These are phyloP conservation scores for Masnerella sp. DNA, from an alignment of 2,888 invertebrate species.

Conservation along the genomic window DNA sequence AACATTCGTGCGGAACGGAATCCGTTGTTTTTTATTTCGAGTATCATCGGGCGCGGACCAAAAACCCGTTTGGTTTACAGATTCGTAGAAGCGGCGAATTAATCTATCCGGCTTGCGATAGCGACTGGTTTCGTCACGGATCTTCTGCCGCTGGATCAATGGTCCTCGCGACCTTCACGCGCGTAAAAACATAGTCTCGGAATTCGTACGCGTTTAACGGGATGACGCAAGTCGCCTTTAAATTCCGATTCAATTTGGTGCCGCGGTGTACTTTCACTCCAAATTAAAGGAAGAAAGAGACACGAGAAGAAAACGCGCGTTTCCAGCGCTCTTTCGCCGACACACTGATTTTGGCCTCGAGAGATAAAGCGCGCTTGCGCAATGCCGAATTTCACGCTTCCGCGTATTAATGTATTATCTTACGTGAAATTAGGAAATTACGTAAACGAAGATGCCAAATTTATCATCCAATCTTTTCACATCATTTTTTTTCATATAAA, in stretches of 20 bases:
- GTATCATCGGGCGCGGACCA: too few relatives aligned
- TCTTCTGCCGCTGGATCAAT: constrained; percentile 53
- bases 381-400: constrained; percentile 43
- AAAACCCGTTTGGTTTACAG: constrained; percentile 24
- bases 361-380: constrained; percentile 43
- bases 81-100: constrained; percentile 32
- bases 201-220: constrained; percentile 55
- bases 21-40: too few relatives aligned
- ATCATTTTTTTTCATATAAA: not conserved
- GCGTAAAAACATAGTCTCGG: constrained; percentile 52
- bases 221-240: constrained; percentile 58
- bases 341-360: constrained; percentile 49
- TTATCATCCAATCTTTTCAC: too few relatives aligned
- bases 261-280: constrained; percentile 61
- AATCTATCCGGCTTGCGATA: constrained; percentile 28
- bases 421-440: constrained; percentile 39
- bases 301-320: constrained; percentile 36
- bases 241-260: constrained; percentile 57
- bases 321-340: constrained; percentile 45
- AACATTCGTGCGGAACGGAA: too few relatives aligned
- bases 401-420: constrained; percentile 27
- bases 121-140: constrained; percentile 31
- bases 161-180: constrained; percentile 54
- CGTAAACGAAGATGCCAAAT: constrained; percentile 11
- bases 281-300: constrained; percentile 61